Evolutionary conservation across 2,888 invertebrate genomes (phyloP), one percentile per base, ranked within the genome.

Genomic region (Nemoura dubitans): DNA sequence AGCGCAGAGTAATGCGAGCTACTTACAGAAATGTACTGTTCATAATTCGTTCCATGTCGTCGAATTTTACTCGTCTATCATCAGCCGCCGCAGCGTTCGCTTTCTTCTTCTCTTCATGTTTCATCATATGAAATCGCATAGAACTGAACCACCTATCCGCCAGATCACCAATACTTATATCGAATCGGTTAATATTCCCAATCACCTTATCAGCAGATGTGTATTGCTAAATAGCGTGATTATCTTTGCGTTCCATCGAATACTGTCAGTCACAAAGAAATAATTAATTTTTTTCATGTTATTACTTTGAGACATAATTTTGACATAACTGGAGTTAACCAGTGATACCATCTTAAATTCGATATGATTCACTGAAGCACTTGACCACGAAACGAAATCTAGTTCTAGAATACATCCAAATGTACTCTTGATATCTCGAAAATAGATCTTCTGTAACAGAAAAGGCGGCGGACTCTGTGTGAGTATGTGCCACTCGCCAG

Each of bases 21-120:
- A 86, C 86, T 86, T 43, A 86, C 86, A 86, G 85, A 85, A 86
- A 86, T n/a, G 78, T 76, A 80, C 85, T 86, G 43, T 85, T 86
- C 43, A 43, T 10, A 43, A 86, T 86, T 43, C 85, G 78, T 29
- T 86, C 86, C 84, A 86, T 42, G 81, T 86, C 86, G 42, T 86
- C 77, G 59, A 86, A 86, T 76, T 86, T 82, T 25, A 85, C 86
- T 25, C 85, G 78, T 7, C 81, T 77, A 27, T 76, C 80, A 14
- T 59, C 59, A 1, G 21, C 59, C 21, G 21, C 59, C 21, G 59
- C 59, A 16, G 28, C 43, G 26, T 28, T 14, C 36, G 25, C 76
- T 26, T 25, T 82, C 25, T 21, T 43, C 76, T 78, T 28, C 27
- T 81, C 27, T 81, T 42, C 81, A 43, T 42, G 82, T 76, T 76